Base-by-base conservation (phyloP, 2,113 vertebrate species). In the Gymnarchus niloticus region DNA sequence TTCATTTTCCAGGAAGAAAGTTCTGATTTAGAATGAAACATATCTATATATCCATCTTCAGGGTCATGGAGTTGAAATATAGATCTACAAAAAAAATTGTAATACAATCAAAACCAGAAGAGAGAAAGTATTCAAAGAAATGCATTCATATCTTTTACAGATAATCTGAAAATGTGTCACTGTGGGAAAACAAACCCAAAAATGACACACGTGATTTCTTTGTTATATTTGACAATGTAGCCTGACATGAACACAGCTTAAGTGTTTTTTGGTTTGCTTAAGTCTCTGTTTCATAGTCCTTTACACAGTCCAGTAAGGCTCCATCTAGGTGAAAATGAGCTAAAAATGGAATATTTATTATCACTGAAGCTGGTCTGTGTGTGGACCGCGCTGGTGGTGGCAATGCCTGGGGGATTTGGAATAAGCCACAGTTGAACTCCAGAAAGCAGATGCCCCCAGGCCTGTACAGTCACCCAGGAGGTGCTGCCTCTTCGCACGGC, bases 371-470 rank as follows among this genome's bases (percentile, higher is more conserved):
- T 14, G 1, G 21, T 51, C 21, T 51, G 61, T 52, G n/a, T 48
- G 83, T 73, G 61, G 33, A 59, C 46, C 25, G 76, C 23, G 19
- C 61, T 69, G 61, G 76, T 1, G 54, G 46, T 46, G 76, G 9
- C 76, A 48, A 17, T 41, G 33, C 65, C 76, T 48, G 48, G 21
- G 76, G 76, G 54, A 57, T 12, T 84, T 44, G 19, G 76, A n/a
- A 25, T 19, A 37, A 54, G 51, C 59, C 88, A 90, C 86, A 83
- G 88, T 88, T 90, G 83, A 83, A 89, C 91, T 91, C 89, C 2
- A 37, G 90, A 84, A 89, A 69, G 49, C 51, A 78, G 85, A 86
- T 90, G 89, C 93, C 94, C 91, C 94, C 92, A 91, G 76, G 90
- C 56, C 80, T 76, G 87, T 83, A 82, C 83, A 25, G 84, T 25